Conservation (phyloP, 2,888 invertebrate species). For the Sesia apiformis region DNA sequence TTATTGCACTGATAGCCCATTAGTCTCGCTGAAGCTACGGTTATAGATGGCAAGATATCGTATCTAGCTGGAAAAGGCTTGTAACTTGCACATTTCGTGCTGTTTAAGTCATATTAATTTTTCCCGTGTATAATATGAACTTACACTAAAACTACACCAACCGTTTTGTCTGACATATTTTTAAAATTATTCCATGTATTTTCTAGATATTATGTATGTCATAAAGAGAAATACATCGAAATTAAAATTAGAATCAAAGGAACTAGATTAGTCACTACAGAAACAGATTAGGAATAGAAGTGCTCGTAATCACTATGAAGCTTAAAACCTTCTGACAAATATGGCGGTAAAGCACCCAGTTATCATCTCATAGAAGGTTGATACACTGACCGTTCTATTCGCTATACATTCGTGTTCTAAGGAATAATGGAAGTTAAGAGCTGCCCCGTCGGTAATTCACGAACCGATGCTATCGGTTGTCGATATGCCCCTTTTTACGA, state of each 20-base stretch:
- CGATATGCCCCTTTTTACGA: slow-evolving; percentile 65
- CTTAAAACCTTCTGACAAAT: not conserved
- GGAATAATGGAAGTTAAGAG: slow-evolving; percentile 43
- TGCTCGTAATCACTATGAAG: no score
- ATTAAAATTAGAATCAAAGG: no score
- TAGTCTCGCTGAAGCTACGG: slow-evolving; percentile 62
- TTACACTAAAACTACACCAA: no score
- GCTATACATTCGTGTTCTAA: slow-evolving; percentile 15
- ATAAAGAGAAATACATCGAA: no score
- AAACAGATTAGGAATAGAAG: no score
- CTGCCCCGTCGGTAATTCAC: slow-evolving; percentile 50
- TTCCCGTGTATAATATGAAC: no score
- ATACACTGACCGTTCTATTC: not conserved
- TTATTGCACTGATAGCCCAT: slow-evolving; percentile 62
- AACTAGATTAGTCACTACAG: no score
- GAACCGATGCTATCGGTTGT: slow-evolving; percentile 61
- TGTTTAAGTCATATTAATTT: not conserved
- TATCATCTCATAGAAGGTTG: not conserved
- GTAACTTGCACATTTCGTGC: not conserved
- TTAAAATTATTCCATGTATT: no score
- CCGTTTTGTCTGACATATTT: no score
- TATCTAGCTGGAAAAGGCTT: slow-evolving; percentile 33
- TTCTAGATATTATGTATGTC: no score
- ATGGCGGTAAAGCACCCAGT: not conserved
- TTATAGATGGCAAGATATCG: slow-evolving; percentile 26